Evolutionary conservation across 2,888 invertebrate genomes (phyloP).

Genomic region (Tridacna gigas): DNA sequence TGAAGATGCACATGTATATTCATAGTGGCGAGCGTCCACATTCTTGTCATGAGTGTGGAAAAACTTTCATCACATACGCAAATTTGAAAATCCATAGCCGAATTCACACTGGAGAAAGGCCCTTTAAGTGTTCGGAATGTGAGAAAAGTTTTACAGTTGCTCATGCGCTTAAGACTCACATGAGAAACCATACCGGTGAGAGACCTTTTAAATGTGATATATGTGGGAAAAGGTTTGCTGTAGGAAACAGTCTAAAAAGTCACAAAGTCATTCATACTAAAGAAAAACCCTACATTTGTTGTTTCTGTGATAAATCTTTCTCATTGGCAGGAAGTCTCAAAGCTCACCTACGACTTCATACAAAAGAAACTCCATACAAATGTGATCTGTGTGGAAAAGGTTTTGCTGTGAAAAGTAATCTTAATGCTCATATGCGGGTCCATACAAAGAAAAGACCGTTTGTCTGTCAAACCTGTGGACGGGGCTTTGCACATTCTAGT

Average conservation of each 20-base stretch:
- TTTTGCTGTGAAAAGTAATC: constrained; percentile 22
- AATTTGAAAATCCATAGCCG: constrained; percentile 15
- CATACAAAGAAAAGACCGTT: constrained; percentile 3
- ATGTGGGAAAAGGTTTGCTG: constrained; percentile 2
- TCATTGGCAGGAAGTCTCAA: constrained; percentile 23
- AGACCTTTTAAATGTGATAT: constrained; percentile 4
- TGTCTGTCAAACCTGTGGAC: not conserved
- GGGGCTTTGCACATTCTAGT: constrained; percentile 1
- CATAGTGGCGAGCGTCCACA: not conserved
- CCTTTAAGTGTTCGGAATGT: constrained; percentile 1
- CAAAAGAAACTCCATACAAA: constrained; percentile 26
- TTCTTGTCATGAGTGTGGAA: not conserved
- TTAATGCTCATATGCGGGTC: constrained; percentile 13
- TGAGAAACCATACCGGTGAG: constrained; percentile 8
- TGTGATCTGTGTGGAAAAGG: constrained; percentile 26
- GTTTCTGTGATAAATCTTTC: constrained; percentile 36
- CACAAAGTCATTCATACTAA: not conserved
- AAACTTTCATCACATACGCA: not conserved
- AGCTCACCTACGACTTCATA: constrained; percentile 30
- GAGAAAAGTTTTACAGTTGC: constrained; percentile 10
- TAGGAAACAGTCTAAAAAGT: not conserved
- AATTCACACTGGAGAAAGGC: not conserved
- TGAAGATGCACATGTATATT: constrained; percentile 3
- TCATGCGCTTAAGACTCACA: constrained; percentile 4
- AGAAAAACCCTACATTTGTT: constrained; percentile 17